Conservation (phyloP, 2,888 invertebrate species). For the Caenorhabditis sinica region DNA sequence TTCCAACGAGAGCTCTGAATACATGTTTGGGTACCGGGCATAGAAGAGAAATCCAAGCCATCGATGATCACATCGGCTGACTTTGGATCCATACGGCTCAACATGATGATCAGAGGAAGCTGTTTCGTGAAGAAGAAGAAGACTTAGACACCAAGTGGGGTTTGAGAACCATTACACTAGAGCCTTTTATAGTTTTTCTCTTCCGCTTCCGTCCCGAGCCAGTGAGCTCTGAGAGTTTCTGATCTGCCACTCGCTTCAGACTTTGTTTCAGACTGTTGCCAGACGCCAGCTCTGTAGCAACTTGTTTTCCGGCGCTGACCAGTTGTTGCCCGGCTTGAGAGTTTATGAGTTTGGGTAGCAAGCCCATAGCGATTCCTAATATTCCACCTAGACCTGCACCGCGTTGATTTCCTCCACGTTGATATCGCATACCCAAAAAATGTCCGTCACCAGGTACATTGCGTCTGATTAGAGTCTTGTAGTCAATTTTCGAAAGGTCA, state of each 20-base stretch:
- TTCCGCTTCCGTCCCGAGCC: background rate
- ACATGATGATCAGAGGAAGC: slow-evolving; percentile 13
- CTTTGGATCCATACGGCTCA: slow-evolving; percentile 22
- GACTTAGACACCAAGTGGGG: background rate
- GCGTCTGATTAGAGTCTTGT: background rate
- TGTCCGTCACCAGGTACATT: slow-evolving; percentile 6
- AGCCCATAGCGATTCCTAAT: background rate
- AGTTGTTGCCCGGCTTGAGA: slow-evolving; percentile 8
- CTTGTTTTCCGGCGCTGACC: slow-evolving; percentile 1
- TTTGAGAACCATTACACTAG: background rate
- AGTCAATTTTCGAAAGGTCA: slow-evolving; percentile 19
- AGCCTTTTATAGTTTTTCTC: slow-evolving; percentile 14
- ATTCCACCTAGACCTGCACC: slow-evolving; percentile 22
- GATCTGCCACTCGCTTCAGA: background rate
- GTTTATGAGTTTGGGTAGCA: slow-evolving; percentile 1
- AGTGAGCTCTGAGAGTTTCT: background rate
- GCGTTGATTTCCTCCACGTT: slow-evolving; percentile 16
- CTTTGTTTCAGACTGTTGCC: slow-evolving; percentile 1
- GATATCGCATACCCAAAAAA: slow-evolving; percentile 13
- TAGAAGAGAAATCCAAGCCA: slow-evolving; percentile 4
- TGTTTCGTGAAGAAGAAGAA: background rate
- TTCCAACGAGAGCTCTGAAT: slow-evolving; percentile 19
- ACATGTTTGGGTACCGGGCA: slow-evolving; percentile 21
- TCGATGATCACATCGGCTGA: slow-evolving; percentile 13
- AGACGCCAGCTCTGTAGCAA: background rate